Percentiles rank a stretch among this genome's conserved stretches.
These are phyloP conservation scores for Trilocha varians DNA, from an alignment of 2,888 invertebrate species.

Conservation along the genomic window DNA sequence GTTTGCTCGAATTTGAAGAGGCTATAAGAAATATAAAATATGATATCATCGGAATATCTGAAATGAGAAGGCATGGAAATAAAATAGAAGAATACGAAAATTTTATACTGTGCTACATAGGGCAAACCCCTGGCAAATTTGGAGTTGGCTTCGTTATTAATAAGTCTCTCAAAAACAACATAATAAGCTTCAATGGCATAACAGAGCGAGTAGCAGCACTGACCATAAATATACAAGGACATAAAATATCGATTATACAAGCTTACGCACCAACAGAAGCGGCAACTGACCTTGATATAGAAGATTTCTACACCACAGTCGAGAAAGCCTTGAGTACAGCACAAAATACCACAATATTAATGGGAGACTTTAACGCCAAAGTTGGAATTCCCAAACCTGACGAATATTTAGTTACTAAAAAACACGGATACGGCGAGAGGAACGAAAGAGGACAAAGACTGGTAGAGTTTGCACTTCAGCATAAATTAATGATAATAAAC, in stretches of 20 bases:
- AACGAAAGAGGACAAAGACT: background rate
- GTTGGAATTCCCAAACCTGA: conserved; percentile 1
- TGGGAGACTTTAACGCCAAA: too few species aligned
- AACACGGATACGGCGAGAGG: background rate
- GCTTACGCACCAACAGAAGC: conserved; percentile 14
- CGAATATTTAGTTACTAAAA: conserved; percentile 5
- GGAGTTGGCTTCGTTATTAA: conserved; percentile 13
- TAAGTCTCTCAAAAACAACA: conserved; percentile 8
- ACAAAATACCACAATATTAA: conserved; percentile 5
- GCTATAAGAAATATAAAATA: conserved; percentile 7
- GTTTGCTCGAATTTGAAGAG: conserved; percentile 8
- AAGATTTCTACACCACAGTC: conserved; percentile 11
- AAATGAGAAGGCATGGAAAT: conserved; percentile 8
- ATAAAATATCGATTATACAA: conserved; percentile 9
- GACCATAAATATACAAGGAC: conserved; percentile 4
- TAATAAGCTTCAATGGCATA: conserved; percentile 9
- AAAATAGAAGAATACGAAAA: conserved; percentile 10
- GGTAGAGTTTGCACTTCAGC: background rate
- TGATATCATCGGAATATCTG: conserved; percentile 11
- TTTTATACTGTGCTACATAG: conserved; percentile 8
- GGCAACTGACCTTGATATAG: conserved; percentile 10
- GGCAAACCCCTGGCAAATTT: conserved; percentile 8
- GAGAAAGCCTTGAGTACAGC: conserved; percentile 7
- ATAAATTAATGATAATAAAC: conserved; percentile 3
- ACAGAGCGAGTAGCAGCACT: conserved; percentile 10